Conservation (phyloP, 2,888 invertebrate species). For the Drosophila sordidula region DNA sequence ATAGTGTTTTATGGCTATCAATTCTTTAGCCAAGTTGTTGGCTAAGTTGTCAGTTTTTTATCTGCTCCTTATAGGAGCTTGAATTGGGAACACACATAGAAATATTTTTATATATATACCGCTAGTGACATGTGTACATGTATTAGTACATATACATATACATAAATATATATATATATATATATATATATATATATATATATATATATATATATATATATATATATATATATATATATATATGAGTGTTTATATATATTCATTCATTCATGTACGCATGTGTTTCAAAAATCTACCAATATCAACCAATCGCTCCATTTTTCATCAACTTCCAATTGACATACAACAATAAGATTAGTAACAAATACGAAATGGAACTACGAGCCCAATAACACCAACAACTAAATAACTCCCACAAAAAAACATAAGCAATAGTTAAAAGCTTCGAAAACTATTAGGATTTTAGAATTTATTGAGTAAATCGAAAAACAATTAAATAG, state of each 20-base stretch:
- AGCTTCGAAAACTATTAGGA: slow-evolving; percentile 41
- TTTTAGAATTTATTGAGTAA: slow-evolving; percentile 29
- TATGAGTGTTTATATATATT: slow-evolving; percentile 16
- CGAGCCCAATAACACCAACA: slow-evolving; percentile 26
- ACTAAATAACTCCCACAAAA: slow-evolving; percentile 37
- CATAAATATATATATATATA: background rate
- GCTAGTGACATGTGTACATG: slow-evolving; percentile 19
- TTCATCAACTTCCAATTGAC: slow-evolving; percentile 58
- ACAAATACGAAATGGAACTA: slow-evolving; percentile 13
- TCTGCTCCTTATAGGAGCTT: slow-evolving; percentile 75
- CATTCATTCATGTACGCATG: slow-evolving; percentile 20
- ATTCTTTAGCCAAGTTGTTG: slow-evolving; percentile 47
- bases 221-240: slow-evolving; percentile 7
- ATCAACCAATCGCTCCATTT: slow-evolving; percentile 39
- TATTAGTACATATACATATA: slow-evolving; percentile 22
- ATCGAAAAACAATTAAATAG: slow-evolving; percentile 12
- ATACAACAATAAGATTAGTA: slow-evolving; percentile 52
- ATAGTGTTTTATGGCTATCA: slow-evolving; percentile 48
- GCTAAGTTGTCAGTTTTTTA: slow-evolving; percentile 61
- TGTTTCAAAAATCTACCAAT: slow-evolving; percentile 27
- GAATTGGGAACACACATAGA: slow-evolving; percentile 64
- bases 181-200: slow-evolving; percentile 23
- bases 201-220: slow-evolving; percentile 20
- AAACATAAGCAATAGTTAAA: slow-evolving; percentile 49
- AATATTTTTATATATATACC: slow-evolving; percentile 51